Percentiles rank a stretch among this genome's conserved stretches.
These are phyloP conservation scores for Tachysurus vachellii DNA, from an alignment of 2,113 vertebrate genomes.

Conservation along the genomic window DNA sequence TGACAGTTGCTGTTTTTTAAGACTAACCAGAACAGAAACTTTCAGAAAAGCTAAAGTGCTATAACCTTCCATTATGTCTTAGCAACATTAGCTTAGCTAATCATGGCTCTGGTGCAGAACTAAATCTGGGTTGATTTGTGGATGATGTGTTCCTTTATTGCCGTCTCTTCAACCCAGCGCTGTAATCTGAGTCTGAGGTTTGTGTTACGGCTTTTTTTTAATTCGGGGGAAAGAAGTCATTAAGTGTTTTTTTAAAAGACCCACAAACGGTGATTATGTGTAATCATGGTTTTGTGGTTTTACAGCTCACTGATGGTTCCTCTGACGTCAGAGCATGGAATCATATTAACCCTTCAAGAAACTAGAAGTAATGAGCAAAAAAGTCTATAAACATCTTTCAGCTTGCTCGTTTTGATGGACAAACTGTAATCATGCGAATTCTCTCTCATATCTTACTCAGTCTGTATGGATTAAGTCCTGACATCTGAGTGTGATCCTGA, in stretches of 20 bases:
- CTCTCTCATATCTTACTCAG: not conserved
- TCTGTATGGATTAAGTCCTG: not conserved
- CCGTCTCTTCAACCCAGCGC: not conserved
- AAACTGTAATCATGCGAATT: not conserved
- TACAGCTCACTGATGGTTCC: not conserved
- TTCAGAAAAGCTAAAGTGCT: not conserved
- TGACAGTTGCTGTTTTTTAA: not conserved
- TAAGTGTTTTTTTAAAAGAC: slow-evolving; percentile 37
- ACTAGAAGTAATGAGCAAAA: not conserved
- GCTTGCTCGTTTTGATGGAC: not conserved
- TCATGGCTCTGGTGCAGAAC: not conserved
- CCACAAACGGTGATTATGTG: slow-evolving; percentile 40
- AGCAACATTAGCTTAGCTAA: not conserved
- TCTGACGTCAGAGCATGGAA: slow-evolving; percentile 23
- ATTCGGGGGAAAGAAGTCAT: slow-evolving; percentile 14
- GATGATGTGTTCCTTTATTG: not conserved
- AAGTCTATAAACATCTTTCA: not conserved
- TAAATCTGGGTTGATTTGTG: not conserved
- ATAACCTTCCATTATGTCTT: not conserved
- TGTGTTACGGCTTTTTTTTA: slow-evolving; percentile 6
- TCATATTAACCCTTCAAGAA: slow-evolving; percentile 3
- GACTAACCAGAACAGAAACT: not conserved
- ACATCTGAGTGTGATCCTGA: not conserved
- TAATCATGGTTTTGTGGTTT: slow-evolving; percentile 38
- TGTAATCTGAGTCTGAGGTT: slow-evolving; percentile 32